Evolutionary conservation across 2,797 vertebrate species (phyloP).

Genomic region (Knipowitschia caucasica): DNA sequence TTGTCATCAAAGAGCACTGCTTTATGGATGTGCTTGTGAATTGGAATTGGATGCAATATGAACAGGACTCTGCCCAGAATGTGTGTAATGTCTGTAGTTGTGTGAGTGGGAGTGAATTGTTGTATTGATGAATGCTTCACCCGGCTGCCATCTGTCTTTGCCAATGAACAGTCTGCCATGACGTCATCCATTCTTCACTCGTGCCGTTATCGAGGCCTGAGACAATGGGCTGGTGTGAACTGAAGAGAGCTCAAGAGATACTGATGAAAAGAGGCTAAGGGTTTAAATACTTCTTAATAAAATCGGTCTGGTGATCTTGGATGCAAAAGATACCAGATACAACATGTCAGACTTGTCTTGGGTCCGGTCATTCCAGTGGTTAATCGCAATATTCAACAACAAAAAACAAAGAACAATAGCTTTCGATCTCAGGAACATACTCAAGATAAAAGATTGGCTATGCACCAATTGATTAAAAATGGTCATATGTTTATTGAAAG

Average conservation of each 20-base stretch:
- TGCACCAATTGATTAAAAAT: too few relatives aligned
- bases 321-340: too few relatives aligned
- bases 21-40: slow-evolving; percentile 19
- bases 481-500: too few relatives aligned
- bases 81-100: slow-evolving; percentile 5
- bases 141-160: slow-evolving; percentile 56
- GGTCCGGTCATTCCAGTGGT: too few relatives aligned
- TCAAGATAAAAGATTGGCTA: too few relatives aligned
- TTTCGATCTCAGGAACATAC: too few relatives aligned
- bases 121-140: slow-evolving; percentile 53
- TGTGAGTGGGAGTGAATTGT: slow-evolving; percentile 48
- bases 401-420: too few relatives aligned
- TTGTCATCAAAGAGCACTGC: slow-evolving; percentile 50
- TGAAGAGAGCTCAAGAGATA: slow-evolving; percentile 34
- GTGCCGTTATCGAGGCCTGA: slow-evolving; percentile 27
- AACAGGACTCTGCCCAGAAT: slow-evolving; percentile 28
- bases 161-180: slow-evolving; percentile 47
- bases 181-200: slow-evolving; percentile 57
- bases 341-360: too few relatives aligned
- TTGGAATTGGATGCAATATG: slow-evolving; percentile 32
- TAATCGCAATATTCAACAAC: too few relatives aligned
- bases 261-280: slow-evolving; percentile 31
- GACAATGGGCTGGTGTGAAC: slow-evolving; percentile 26
- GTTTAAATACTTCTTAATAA: neutral
- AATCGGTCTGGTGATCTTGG: neutral